phyloP scores from a whole-genome alignment of 2,113 vertebrate genomes.

The Phyllostomus discolor region DNA sequence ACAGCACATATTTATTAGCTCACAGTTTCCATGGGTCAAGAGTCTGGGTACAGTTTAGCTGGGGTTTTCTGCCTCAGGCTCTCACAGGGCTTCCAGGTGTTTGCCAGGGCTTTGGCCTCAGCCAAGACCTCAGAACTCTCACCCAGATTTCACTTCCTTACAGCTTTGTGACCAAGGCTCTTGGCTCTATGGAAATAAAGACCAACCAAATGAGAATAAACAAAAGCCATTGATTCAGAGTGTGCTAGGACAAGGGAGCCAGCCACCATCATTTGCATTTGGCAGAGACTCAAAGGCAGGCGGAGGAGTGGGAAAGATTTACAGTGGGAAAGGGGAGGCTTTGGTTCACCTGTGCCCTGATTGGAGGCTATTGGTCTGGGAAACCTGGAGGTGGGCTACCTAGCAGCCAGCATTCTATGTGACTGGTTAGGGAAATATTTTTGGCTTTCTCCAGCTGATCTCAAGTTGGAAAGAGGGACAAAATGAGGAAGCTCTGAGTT shows the following conservation, averaged over 20 bases:
- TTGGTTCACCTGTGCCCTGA: background rate
- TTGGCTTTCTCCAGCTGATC: background rate
- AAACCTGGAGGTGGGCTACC: background rate
- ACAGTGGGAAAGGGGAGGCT: background rate
- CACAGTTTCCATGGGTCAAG: background rate
- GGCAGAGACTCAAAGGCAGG: background rate
- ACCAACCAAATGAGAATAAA: background rate
- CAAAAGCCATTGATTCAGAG: background rate
- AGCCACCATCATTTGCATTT: background rate
- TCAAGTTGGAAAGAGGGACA: background rate
- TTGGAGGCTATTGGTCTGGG: background rate
- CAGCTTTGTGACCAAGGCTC: background rate
- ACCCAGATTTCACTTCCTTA: background rate
- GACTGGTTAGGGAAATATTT: background rate
- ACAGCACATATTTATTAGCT: background rate
- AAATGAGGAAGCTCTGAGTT: background rate
- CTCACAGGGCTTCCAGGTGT: background rate
- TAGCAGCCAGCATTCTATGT: background rate
- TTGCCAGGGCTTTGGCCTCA: background rate
- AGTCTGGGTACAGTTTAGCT: background rate
- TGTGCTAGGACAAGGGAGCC: background rate
- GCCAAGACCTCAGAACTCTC: background rate
- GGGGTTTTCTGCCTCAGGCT: background rate
- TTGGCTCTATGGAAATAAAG: background rate
- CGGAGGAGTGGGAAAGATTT: background rate